Conservation (phyloP, 2,888 invertebrate species). For the Plebejus argus region DNA sequence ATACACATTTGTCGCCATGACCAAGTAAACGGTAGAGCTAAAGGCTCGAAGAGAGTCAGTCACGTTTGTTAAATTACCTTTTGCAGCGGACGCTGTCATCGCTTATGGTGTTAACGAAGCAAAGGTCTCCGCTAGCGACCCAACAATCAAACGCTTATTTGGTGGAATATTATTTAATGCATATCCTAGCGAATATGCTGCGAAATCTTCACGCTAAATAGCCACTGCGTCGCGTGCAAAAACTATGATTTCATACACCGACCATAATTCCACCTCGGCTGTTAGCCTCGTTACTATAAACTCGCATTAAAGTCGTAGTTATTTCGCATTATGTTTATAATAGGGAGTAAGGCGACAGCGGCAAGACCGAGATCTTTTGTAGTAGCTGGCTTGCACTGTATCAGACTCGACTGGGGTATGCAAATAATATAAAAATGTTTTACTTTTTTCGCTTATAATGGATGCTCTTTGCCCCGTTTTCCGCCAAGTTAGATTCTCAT, state of each 20-base stretch:
- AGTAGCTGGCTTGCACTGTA: slow-evolving; percentile 55
- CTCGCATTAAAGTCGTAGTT: slow-evolving; percentile 62
- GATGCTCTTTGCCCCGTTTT: slow-evolving; percentile 59
- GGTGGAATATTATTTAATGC: slow-evolving; percentile 46
- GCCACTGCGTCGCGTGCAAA: slow-evolving; percentile 49
- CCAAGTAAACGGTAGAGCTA: slow-evolving; percentile 53
- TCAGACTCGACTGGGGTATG: slow-evolving; percentile 54
- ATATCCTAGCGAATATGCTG: not conserved
- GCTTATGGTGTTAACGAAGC: slow-evolving; percentile 65
- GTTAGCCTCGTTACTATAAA: slow-evolving; percentile 56
- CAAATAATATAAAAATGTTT: slow-evolving; percentile 70
- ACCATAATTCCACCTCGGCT: slow-evolving; percentile 51
- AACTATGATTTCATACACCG: slow-evolving; percentile 54
- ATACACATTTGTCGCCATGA: slow-evolving; percentile 37
- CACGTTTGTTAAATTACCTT: slow-evolving; percentile 65
- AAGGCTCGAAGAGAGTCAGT: slow-evolving; percentile 66
- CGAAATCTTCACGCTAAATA: not conserved
- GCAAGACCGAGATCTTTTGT: slow-evolving; percentile 58
- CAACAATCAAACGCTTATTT: slow-evolving; percentile 54
- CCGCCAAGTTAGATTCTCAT: slow-evolving; percentile 77
- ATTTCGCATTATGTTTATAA: slow-evolving; percentile 62
- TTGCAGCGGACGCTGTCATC: slow-evolving; percentile 59
- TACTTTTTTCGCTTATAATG: slow-evolving; percentile 56
- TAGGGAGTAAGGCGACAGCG: slow-evolving; percentile 57
- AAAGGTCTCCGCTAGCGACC: slow-evolving; percentile 58